A percentile compares a stretch with the other conserved stretches of the same genome.
phyloP scores from a whole-genome alignment of 2,888 invertebrate species.

The Synergus japonicus region DNA sequence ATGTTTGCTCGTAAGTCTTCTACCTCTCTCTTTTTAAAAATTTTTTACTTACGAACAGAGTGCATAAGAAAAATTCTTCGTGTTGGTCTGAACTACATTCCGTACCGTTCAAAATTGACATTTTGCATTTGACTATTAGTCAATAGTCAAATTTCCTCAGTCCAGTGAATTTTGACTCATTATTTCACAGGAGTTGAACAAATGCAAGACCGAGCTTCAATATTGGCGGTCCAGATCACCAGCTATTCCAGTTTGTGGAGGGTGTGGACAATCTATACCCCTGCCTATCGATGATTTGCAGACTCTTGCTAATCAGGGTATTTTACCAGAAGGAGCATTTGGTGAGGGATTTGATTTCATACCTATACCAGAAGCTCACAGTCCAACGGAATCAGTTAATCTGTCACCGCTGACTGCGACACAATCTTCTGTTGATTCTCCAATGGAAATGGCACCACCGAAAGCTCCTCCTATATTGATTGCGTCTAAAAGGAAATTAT shows the following conservation, averaged over 20 bases:
- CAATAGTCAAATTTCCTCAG: too few relatives aligned
- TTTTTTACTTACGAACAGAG: too few relatives aligned
- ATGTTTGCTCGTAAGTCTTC: too few relatives aligned
- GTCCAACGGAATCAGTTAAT: constrained; percentile 44
- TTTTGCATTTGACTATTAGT: too few relatives aligned
- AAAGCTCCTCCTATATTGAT: constrained; percentile 68
- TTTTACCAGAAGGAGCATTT: constrained; percentile 79
- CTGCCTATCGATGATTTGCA: constrained; percentile 82
- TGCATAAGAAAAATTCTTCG: too few relatives aligned
- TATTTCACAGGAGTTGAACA: constrained; percentile 87
- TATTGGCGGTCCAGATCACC: constrained; percentile 95
- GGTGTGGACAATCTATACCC: constrained; percentile 84
- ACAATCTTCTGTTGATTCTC: constrained; percentile 52
- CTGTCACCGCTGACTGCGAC: constrained; percentile 54
- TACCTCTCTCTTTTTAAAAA: too few relatives aligned
- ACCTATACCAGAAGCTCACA: constrained; percentile 66
- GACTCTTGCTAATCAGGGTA: constrained; percentile 81
- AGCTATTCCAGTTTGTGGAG: constrained; percentile 86
- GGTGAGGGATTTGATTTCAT: constrained; percentile 75
- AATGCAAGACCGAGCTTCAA: constrained; percentile 94
- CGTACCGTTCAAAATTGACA: too few relatives aligned
- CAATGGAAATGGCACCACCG: constrained; percentile 73
- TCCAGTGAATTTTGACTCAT: background rate
- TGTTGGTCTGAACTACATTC: too few relatives aligned
- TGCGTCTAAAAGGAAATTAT: constrained; percentile 72